Evolutionary conservation across 2,888 invertebrate species (phyloP), one percentile per base, ranked within the genome.

Genomic region (Tetanocera ferruginea): DNA sequence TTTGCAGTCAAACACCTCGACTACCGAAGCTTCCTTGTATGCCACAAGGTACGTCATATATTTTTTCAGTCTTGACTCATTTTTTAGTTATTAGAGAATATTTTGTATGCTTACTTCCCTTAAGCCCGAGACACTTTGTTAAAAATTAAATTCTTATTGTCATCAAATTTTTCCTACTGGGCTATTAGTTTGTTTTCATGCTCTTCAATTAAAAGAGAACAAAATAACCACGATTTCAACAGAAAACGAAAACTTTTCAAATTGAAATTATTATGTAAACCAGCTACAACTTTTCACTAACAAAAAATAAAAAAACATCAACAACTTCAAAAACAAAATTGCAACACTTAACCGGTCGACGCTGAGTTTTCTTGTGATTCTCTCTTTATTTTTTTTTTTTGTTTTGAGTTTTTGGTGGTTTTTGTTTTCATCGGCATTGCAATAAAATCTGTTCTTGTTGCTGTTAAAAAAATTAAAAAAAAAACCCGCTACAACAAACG

Each of bases 241-340:
- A 73, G 37, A 19, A 55, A 28, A 25, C 28, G n/a, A 49, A 25
- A 62, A 43, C 25, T 62, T 62, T 62, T 25, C 43, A 73, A 43
- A 62, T 19, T 62, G 19, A 75, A 75, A 75, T 75, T 49, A 75
- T 64, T 66, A 75, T 43, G 66, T 57, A 67, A 69, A 69, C 67
- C 28, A 69, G 70, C 23, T 55, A n/a, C 43, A 70, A 55, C 71
- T 71, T 60, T 69, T 55, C 23, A 34, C 19, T 52, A 67, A 67
- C 76, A 57, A 60, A 28, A 34, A 67, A 14, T 23, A 43, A 37
- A 4, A 71, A 6, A 19, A 28, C 34, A 71, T 34, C 31, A 25
- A 23, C 51, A 66, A 28, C 69, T 69, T 25, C 43, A 76, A 49
- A 14, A 62, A 60, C 55, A 69, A 69, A 76, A 76, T 23, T 28